These are phyloP conservation scores for Zosterops hypoxanthus DNA, from an alignment of 2,113 vertebrate genomes.

Conservation along the genomic window DNA sequence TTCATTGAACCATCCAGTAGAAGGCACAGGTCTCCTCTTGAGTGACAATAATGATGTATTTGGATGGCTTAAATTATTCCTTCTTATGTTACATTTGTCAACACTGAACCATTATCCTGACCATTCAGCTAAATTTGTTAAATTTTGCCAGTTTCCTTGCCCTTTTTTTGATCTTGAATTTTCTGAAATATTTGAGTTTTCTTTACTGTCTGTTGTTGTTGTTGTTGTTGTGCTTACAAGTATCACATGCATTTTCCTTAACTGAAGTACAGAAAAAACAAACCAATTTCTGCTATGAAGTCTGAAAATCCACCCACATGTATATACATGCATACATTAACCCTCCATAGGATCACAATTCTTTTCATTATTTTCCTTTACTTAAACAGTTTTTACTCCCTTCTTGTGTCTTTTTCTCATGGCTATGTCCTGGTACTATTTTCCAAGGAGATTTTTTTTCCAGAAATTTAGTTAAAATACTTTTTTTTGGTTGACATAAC, in stretches of 20 bases:
- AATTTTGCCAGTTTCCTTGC: not conserved
- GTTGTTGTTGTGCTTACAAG: not conserved
- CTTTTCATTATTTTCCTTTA: not conserved
- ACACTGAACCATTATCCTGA: not conserved
- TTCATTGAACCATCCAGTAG: not conserved
- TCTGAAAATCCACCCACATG: not conserved
- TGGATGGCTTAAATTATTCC: constrained; percentile 1
- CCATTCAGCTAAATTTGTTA: not conserved
- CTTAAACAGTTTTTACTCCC: not conserved
- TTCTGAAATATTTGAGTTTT: not conserved
- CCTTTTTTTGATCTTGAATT: not conserved
- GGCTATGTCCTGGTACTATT: not conserved
- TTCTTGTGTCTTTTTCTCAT: not conserved
- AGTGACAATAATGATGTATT: not conserved
- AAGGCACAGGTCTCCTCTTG: not conserved
- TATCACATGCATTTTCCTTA: not conserved
- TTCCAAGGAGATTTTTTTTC: not conserved
- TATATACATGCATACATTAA: not conserved
- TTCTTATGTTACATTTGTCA: constrained; percentile 14
- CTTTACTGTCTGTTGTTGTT: not conserved
- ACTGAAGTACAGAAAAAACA: not conserved
- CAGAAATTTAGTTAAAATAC: not conserved
- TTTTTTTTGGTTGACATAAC: not conserved
- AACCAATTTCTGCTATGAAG: not conserved
- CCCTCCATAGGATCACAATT: not conserved